phyloP scores from a whole-genome alignment of 2,113 vertebrate species.

The Irena cyanogastra region DNA sequence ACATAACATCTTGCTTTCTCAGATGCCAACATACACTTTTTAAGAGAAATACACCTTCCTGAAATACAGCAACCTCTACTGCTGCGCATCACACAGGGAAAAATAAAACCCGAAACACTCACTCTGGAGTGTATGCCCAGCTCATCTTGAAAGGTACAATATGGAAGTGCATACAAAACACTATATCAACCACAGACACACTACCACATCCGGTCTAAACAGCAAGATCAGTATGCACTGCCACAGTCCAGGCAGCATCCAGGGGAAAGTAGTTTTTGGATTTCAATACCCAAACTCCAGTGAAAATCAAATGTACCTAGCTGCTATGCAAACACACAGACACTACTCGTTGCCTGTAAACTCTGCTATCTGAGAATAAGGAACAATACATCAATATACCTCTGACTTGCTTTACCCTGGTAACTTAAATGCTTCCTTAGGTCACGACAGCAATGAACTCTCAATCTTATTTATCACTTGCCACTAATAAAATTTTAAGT shows the following conservation, averaged over 20 bases:
- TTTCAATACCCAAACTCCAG: not conserved
- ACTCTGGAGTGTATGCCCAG: not conserved
- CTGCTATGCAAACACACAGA: not conserved
- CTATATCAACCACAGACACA: not conserved
- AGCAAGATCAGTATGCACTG: not conserved
- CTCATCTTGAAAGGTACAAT: not conserved
- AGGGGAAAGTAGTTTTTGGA: not conserved
- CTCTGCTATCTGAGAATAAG: not conserved
- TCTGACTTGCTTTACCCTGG: not conserved
- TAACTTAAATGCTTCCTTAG: not conserved
- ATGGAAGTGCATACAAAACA: not conserved
- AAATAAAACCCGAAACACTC: accelerated
- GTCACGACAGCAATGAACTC: not conserved
- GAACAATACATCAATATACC: not conserved
- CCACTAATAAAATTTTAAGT: not conserved
- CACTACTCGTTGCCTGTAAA: not conserved
- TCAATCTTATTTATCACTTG: not conserved
- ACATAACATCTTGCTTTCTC: too few relatives aligned
- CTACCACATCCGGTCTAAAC: not conserved
- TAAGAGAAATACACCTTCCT: not conserved
- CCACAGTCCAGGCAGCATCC: not conserved
- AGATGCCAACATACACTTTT: not conserved
- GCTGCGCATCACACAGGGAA: not conserved
- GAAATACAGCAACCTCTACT: not conserved
- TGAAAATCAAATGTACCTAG: not conserved